Evolutionary conservation across 1,140 invertebrate genomes (phyloP).

Genomic region (Aphis craccivora): DNA sequence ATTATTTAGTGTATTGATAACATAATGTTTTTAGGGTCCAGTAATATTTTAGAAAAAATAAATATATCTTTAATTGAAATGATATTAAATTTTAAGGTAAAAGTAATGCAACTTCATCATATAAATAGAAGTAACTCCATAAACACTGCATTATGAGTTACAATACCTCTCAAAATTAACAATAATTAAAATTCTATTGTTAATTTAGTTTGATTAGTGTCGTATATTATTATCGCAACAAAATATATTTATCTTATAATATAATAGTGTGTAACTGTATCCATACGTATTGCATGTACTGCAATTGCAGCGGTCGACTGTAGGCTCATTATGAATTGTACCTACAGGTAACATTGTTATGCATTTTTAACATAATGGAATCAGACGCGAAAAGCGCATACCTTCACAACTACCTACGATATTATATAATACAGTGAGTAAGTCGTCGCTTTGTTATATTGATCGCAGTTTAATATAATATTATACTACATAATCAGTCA

Average conservation of each 20-base stretch:
- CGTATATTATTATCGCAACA: not conserved
- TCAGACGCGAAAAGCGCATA: not conserved
- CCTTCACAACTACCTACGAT: not conserved
- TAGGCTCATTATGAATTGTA: not conserved
- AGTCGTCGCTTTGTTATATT: too few species aligned
- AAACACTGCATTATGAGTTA: not conserved
- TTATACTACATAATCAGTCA: not conserved
- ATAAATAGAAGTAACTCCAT: not conserved
- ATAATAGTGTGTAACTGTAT: not conserved
- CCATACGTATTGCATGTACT: not conserved
- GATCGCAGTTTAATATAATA: too few species aligned
- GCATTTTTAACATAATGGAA: not conserved
- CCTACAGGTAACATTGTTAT: too few species aligned
- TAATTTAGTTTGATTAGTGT: not conserved
- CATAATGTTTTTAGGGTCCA: too few species aligned
- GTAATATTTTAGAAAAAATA: not conserved
- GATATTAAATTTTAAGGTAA: not conserved
- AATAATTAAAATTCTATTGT: not conserved
- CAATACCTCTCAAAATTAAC: not conserved
- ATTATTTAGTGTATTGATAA: not conserved
- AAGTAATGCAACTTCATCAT: not conserved
- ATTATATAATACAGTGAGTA: too few species aligned
- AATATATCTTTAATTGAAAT: not conserved
- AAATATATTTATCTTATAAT: not conserved
- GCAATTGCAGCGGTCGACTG: not conserved